Evolutionary conservation across 2,113 vertebrate genomes (phyloP).

Genomic region (Scolopax mira): DNA sequence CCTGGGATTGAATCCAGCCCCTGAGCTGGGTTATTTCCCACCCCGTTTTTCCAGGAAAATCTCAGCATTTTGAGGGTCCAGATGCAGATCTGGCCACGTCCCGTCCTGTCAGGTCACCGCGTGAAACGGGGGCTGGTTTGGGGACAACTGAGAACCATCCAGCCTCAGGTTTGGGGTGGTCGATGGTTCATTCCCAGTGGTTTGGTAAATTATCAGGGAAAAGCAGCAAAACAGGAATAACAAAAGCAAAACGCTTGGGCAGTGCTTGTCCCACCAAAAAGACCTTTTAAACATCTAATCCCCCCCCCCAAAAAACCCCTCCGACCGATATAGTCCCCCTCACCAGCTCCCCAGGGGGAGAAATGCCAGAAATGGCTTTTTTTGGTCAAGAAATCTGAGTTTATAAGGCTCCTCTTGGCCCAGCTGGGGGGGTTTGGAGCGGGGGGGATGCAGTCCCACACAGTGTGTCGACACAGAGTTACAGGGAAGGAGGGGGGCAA

Average conservation of each 20-base stretch:
- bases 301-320: neutral
- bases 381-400: neutral
- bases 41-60: neutral
- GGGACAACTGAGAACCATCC: neutral
- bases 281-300: too few relatives aligned
- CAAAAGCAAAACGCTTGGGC: too few relatives aligned
- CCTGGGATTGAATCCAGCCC: rapidly evolving
- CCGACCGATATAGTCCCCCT: rapidly evolving
- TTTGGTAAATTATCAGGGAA: neutral
- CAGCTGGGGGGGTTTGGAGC: too few relatives aligned
- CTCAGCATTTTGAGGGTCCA: neutral
- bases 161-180: rapidly evolving
- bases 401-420: neutral
- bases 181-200: rapidly evolving
- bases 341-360: rapidly evolving
- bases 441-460: rapidly evolving
- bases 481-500: neutral
- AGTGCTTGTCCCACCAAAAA: too few relatives aligned
- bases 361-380: neutral
- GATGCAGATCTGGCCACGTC: neutral
- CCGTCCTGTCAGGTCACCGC: neutral
- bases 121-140: neutral
- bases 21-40: neutral
- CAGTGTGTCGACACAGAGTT: rapidly evolving
- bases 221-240: too few relatives aligned